Base-by-base conservation (phyloP, 2,797 vertebrate genomes). In the Notolepis coatsorum region DNA sequence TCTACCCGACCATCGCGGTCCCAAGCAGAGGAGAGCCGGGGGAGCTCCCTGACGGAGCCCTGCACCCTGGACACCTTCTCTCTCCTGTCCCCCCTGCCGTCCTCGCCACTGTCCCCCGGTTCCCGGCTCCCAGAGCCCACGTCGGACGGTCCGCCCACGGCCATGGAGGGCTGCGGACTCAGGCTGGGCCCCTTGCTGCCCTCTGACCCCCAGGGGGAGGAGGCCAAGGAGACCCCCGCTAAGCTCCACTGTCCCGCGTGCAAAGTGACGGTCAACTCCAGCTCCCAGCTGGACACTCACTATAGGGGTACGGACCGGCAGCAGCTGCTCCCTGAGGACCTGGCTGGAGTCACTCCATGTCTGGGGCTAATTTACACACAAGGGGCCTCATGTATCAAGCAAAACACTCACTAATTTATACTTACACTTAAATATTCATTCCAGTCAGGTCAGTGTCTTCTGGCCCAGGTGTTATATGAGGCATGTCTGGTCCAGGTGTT, bases 231-330 rank as follows among this genome's bases (percentile, higher is more conserved):
- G 64, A 80, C 67, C 67, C 75, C 60, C 83, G 88, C 77, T 83
- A 92, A 93, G 61, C 91, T 98, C 48, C 96, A 97, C 83, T 99
- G 97, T 71, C 92, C 95, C 41, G 94, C 94, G 0, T 99, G 97
- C 88, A 99, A 98, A 91, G 96, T 99, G 89, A 98, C 96, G 0
- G 96, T 98, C 79, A 99, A 99, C 87, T 99, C 97, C 0, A 83
- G 90, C 71, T 97, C 94, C 38, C 97, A 99, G 86, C 85, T 99
- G 75, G 96, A 98, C 68, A 95, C 97, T 75, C 97, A 99, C 82
- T 98, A 93, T 76, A 95, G 93, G 0, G 95, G 95, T 96, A 85
- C 84, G 85, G n/a, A n/a, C n/a, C n/a, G n/a, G n/a, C n/a, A n/a
- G n/a, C n/a, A n/a, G n/a, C n/a, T n/a, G n/a, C n/a, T n/a, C n/a